Conservation (phyloP, 1,140 invertebrate genomes). For the Neotoxoptera formosana region DNA sequence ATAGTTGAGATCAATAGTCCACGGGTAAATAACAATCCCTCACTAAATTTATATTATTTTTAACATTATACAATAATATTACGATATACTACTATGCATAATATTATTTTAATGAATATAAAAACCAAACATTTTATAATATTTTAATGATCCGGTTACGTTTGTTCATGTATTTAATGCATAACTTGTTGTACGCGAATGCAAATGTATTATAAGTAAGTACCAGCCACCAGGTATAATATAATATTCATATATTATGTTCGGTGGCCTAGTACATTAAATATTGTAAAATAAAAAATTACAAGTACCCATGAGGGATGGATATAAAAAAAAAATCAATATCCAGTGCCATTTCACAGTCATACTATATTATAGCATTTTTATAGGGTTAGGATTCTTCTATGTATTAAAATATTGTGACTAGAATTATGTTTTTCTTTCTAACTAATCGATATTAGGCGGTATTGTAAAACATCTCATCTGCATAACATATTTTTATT, state of each 20-base stretch:
- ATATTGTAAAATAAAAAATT: not conserved
- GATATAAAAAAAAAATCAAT: not conserved
- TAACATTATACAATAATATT: not conserved
- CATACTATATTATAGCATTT: not conserved
- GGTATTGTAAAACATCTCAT: not conserved
- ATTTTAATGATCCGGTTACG: not conserved
- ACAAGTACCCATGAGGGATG: not conserved
- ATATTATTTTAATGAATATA: not conserved
- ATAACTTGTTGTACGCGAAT: not conserved
- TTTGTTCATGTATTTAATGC: too few relatives aligned
- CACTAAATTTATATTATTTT: not conserved
- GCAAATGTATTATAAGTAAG: not conserved
- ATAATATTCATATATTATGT: not conserved
- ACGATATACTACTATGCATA: too few relatives aligned
- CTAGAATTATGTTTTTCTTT: not conserved
- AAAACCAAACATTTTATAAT: not conserved
- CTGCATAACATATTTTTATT: too few relatives aligned
- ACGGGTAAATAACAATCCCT: not conserved
- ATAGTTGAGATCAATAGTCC: not conserved
- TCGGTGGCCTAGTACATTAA: not conserved
- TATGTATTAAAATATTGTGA: not conserved
- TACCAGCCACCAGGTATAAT: not conserved
- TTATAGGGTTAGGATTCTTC: not conserved
- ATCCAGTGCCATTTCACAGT: not conserved
- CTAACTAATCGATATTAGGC: not conserved